phyloP scores from a whole-genome alignment of 2,113 vertebrate genomes.

The Aramus guarauna region DNA sequence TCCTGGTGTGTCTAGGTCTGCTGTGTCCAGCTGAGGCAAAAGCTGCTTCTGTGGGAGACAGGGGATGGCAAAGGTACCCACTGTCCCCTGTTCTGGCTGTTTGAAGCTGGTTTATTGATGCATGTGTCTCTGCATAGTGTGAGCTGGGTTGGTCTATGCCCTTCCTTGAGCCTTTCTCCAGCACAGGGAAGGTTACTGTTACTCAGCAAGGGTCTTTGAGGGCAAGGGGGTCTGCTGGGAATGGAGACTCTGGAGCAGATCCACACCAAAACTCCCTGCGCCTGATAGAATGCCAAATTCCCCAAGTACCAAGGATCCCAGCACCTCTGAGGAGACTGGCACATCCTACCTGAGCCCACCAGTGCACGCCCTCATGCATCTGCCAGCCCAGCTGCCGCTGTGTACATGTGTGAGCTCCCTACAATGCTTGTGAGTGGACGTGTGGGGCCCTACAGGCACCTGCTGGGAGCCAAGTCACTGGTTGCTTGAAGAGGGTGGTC shows the following conservation, averaged over 20 bases:
- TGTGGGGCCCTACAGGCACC: neutral
- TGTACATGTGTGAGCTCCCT: neutral
- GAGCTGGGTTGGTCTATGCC: neutral
- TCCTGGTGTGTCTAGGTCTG: neutral
- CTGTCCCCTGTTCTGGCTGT: neutral
- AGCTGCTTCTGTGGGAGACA: neutral
- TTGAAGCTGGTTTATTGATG: neutral
- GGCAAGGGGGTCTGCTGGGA: neutral
- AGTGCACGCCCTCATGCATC: neutral
- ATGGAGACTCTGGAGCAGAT: neutral
- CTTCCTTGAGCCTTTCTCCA: neutral
- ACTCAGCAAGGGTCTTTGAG: neutral
- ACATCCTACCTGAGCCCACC: neutral
- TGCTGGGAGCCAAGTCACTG: neutral
- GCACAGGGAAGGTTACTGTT: neutral
- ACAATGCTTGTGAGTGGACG: neutral
- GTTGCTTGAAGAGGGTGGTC: neutral
- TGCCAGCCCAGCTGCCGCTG: neutral
- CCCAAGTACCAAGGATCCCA: neutral
- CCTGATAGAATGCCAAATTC: neutral
- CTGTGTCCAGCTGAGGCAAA: neutral
- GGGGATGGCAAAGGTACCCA: neutral
- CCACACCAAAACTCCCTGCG: neutral
- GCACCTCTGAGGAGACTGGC: neutral
- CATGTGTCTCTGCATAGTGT: accelerated